Evolutionary conservation across 2,113 vertebrate species (phyloP).

Genomic region (Lagopus leucura): DNA sequence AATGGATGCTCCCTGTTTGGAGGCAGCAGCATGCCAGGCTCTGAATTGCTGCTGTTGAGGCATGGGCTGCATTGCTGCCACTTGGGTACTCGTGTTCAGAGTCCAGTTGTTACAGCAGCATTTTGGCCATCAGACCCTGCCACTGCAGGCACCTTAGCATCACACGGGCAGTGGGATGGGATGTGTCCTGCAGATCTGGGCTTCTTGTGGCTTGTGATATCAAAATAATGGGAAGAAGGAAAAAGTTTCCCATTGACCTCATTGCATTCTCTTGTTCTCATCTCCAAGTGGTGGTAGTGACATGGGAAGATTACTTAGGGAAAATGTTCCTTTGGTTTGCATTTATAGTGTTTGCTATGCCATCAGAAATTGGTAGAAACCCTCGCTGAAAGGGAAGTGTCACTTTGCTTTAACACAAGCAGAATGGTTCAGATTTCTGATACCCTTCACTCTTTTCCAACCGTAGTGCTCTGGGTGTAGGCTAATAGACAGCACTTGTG

Average conservation of each 20-base stretch:
- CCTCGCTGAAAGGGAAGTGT: not conserved
- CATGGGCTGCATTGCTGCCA: not conserved
- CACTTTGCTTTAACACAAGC: not conserved
- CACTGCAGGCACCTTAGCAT: not conserved
- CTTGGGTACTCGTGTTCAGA: not conserved
- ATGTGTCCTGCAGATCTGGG: accelerated
- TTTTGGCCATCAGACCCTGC: not conserved
- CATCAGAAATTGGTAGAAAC: not conserved
- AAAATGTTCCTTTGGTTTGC: not conserved
- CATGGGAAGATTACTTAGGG: not conserved
- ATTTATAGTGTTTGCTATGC: not conserved
- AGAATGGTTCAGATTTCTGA: not conserved
- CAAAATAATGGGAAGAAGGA: not conserved
- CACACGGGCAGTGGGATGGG: not conserved
- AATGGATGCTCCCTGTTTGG: not conserved
- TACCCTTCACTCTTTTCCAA: not conserved
- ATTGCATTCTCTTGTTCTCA: not conserved
- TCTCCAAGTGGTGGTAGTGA: not conserved
- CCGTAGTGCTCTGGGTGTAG: not conserved
- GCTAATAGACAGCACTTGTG: not conserved
- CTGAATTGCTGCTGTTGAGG: not conserved
- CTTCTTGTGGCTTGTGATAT: not conserved
- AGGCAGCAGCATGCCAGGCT: not conserved
- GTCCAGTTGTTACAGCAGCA: no score
- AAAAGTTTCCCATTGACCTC: not conserved